These are phyloP conservation scores for Coboldia fuscipes DNA, from an alignment of 1,140 invertebrate genomes.

Conservation along the genomic window DNA sequence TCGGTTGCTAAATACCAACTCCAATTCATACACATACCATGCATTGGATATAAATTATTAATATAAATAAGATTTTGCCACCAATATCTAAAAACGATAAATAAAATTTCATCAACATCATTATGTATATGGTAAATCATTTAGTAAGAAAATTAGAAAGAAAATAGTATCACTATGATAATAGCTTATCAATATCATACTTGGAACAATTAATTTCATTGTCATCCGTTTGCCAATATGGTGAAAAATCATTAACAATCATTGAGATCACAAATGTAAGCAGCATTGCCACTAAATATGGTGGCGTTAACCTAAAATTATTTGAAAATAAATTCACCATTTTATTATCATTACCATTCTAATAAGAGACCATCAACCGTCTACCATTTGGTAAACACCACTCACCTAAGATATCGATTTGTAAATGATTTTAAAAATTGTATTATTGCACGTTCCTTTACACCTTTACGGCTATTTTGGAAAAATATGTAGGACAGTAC, in stretches of 20 bases:
- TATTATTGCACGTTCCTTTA: conserved; percentile 9
- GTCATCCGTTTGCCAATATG: conserved; percentile 19
- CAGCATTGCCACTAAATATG: conserved; percentile 23
- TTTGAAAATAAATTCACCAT: conserved; percentile 2
- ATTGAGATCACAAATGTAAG: conserved; percentile 20
- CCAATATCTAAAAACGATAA: conserved; percentile 21
- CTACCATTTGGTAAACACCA: no score
- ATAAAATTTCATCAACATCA: no score
- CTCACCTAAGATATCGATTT: conserved; percentile 13
- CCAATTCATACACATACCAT: conserved; percentile 41
- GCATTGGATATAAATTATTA: conserved; percentile 25
- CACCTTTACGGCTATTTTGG: conserved; percentile 10
- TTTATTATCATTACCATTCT: conserved; percentile 14
- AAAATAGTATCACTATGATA: background rate
- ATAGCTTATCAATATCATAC: conserved; percentile 9
- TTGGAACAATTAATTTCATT: conserved; percentile 21
- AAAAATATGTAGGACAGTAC: conserved; percentile 21
- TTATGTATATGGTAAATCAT: no score
- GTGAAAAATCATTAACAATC: conserved; percentile 18
- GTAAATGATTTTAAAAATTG: conserved; percentile 11
- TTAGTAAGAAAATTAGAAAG: no score
- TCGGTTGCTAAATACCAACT: conserved; percentile 60
- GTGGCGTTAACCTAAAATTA: conserved; percentile 21
- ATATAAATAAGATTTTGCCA: conserved; percentile 33
- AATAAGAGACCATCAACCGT: no score